Evolutionary conservation across 2,797 vertebrate genomes (phyloP).

Genomic region (Coccyzus lansbergi): DNA sequence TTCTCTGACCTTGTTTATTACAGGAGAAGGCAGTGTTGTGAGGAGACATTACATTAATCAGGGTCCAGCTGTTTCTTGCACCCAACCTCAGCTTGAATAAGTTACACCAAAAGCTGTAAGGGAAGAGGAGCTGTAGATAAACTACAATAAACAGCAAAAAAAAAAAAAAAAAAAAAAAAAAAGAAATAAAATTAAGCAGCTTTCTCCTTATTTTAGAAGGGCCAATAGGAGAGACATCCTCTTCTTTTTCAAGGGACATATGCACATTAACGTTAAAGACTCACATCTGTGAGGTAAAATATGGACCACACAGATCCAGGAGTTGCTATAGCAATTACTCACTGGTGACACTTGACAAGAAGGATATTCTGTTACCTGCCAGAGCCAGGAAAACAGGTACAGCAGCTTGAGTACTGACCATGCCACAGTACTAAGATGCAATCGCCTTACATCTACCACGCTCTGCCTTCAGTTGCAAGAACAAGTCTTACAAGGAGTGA

Average conservation of each 20-base stretch:
- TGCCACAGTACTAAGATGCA: too few relatives aligned
- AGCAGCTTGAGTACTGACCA: background rate
- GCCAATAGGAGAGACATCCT: background rate
- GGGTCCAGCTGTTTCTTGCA: background rate
- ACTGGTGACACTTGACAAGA: background rate
- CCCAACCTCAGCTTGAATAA: background rate
- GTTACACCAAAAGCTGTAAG: background rate
- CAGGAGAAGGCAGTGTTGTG: background rate
- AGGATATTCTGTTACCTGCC: conserved; percentile 6
- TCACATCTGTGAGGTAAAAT: background rate
- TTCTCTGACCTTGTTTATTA: background rate
- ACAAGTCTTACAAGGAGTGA: too few relatives aligned
- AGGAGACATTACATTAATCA: background rate
- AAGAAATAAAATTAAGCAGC: background rate
- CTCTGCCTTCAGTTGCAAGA: background rate
- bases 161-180: too few relatives aligned
- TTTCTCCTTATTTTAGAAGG: background rate
- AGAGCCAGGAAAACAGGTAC: background rate
- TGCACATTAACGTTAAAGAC: accelerated
- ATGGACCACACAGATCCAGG: background rate
- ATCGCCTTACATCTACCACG: background rate
- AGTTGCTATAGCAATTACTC: conserved; percentile 1
- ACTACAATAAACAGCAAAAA: background rate
- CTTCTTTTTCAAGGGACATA: background rate
- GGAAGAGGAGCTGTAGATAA: background rate